Base-by-base conservation (phyloP, 2,113 vertebrate species). In the Corvus hawaiiensis region DNA sequence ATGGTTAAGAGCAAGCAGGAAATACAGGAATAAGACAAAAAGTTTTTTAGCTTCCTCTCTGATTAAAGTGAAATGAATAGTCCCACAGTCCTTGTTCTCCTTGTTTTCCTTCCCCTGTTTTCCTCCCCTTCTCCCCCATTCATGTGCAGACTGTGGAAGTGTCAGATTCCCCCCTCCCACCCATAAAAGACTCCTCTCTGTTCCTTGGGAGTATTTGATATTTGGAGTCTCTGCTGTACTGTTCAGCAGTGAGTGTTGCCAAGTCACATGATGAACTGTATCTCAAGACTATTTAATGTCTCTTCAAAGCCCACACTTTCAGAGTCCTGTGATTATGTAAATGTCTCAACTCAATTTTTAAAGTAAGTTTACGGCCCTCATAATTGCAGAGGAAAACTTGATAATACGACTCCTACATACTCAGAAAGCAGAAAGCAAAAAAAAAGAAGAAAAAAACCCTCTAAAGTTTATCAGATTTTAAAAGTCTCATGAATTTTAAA, bases 401-500 rank as follows among this genome's bases (percentile, higher is more conserved):
- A 92, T 96, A 95, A 95, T 90, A 56, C 0, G 4, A 93, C 94
- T 92, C 90, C 93, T 94, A 97, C 93, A 87, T 92, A 75, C 59
- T 92, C 88, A 90, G 75, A 96, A 95, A 96, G 92, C 85, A 94
- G 72, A 88, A 95, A 59, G 63, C 5, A 74, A 90, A 71, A 92
- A 94, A 63, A 4, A 3, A 10, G 1, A 7, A 6, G 2, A 4
- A 30, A 80, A 86, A 93, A 78, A 1, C 1, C 1, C 7, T 32
- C 63, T 77, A n/a, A 94, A 93, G 49, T 95, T 95, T 95, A 96
- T 96, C 92, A 94, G 93, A 95, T 96, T 96, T 96, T 5, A 59
- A 77, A 95, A 95, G 88, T 96, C 93, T 96, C 86, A 96, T 97
- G 96, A 96, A 96, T 96, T 96, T 97, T 97, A 96, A 95, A 90